Evolutionary conservation across 1,140 invertebrate genomes (phyloP).

Genomic region (Cyrtorhinus lividipennis): DNA sequence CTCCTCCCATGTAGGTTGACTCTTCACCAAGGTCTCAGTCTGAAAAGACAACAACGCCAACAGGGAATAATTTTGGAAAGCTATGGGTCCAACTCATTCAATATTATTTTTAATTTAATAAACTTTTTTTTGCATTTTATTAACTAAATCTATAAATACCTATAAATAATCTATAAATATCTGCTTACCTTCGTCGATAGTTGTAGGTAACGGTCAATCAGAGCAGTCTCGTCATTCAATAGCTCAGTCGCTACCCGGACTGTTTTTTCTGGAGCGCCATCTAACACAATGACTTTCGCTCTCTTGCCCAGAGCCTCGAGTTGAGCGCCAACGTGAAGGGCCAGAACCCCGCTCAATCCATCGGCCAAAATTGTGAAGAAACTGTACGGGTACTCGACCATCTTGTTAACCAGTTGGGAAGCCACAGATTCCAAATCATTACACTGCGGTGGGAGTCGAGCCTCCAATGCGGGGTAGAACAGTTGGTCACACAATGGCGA

Average conservation of each 20-base stretch:
- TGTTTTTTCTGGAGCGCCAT: not conserved
- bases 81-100: not conserved
- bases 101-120: not conserved
- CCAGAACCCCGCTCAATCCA: not conserved
- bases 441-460: not conserved
- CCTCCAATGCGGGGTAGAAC: constrained; percentile 10
- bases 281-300: not conserved
- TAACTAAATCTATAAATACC: too few species aligned
- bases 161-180: too few species aligned
- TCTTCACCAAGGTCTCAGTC: not conserved
- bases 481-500: not conserved
- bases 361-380: not conserved
- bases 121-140: not conserved
- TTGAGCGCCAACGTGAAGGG: not conserved
- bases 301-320: not conserved
- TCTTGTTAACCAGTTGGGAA: not conserved
- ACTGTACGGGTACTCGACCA: not conserved
- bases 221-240: not conserved
- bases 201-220: not conserved
- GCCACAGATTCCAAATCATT: not conserved
- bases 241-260: not conserved
- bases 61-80: not conserved
- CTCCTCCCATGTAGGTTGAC: not conserved
- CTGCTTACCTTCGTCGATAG: not conserved
- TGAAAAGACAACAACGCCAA: not conserved